A percentile compares a stretch with the other conserved stretches of the same genome.
phyloP scores from a whole-genome alignment of 1,140 invertebrate species.

The Arctopsyche grandis region DNA sequence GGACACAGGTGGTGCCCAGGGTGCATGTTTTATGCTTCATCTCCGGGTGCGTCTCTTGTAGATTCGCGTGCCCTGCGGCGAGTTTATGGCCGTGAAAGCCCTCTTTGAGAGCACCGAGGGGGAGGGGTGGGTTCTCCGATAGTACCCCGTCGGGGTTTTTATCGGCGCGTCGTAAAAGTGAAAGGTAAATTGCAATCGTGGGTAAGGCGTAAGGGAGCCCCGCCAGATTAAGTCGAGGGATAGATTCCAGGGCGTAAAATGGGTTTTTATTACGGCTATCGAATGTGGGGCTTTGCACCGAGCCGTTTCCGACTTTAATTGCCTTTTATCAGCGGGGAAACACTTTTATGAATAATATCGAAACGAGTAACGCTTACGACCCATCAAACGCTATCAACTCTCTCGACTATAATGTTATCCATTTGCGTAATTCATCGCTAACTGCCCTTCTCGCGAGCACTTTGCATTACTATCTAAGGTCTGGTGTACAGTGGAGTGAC shows the following conservation, averaged over 20 bases:
- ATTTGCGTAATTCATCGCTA: no score
- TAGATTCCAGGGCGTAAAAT: neutral
- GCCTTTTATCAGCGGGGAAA: neutral
- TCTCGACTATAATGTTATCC: no score
- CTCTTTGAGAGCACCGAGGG: neutral
- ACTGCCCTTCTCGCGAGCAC: no score
- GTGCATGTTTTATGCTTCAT: no score
- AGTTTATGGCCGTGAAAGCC: neutral
- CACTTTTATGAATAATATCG: neutral
- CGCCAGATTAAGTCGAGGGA: conserved; percentile 1
- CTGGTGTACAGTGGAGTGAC: no score
- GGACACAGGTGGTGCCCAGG: no score
- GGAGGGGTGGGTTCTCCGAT: neutral
- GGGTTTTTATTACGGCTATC: neutral
- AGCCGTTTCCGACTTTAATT: neutral
- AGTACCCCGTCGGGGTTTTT: conserved; percentile 25
- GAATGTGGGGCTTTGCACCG: neutral
- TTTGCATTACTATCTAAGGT: no score
- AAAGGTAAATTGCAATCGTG: conserved; percentile 25
- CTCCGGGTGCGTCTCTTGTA: no score
- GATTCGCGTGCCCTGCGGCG: neutral
- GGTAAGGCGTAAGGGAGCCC: neutral
- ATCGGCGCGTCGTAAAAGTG: conserved; percentile 31
- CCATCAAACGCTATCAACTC: no score
- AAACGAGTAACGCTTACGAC: neutral